Evolutionary conservation across 37 sponge, comb jelly and placozoan species (phyloP).

Genomic region (Bolinopsis microptera): DNA sequence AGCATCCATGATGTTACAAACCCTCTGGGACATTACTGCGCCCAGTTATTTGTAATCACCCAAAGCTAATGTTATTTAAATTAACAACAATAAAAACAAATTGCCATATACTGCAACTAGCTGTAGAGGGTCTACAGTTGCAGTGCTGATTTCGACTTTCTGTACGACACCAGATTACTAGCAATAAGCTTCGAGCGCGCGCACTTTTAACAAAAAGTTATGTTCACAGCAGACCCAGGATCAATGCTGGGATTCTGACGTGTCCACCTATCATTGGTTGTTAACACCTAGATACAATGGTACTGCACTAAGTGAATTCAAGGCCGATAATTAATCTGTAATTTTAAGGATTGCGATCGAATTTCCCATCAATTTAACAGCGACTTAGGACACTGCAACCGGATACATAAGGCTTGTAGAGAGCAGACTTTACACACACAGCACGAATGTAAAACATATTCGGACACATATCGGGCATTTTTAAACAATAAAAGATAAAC

Average conservation of each 20-base stretch:
- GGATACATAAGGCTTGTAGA: not conserved
- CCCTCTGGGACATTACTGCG: too few relatives aligned
- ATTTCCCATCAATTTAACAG: not conserved
- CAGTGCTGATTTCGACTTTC: slow-evolving; percentile 9
- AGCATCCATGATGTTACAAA: too few relatives aligned
- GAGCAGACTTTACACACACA: not conserved
- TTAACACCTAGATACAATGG: not conserved
- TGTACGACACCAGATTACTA: slow-evolving; percentile 2
- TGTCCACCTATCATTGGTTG: not conserved
- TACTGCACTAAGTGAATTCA: not conserved
- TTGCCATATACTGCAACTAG: too few relatives aligned
- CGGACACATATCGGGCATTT: not conserved
- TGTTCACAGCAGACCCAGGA: too few relatives aligned
- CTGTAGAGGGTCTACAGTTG: slow-evolving; percentile 41
- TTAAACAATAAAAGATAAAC: not conserved
- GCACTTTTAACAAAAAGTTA: too few relatives aligned
- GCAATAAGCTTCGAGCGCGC: slow-evolving; percentile 52
- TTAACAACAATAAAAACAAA: too few relatives aligned
- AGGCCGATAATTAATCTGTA: not conserved
- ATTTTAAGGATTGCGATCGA: not conserved
- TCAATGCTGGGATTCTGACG: not conserved
- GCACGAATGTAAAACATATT: not conserved
- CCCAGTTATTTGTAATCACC: too few relatives aligned
- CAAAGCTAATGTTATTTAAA: too few relatives aligned
- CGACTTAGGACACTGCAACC: not conserved